Base-by-base conservation (phyloP, 2,797 vertebrate genomes). In the Macroramphosus scolopax region DNA sequence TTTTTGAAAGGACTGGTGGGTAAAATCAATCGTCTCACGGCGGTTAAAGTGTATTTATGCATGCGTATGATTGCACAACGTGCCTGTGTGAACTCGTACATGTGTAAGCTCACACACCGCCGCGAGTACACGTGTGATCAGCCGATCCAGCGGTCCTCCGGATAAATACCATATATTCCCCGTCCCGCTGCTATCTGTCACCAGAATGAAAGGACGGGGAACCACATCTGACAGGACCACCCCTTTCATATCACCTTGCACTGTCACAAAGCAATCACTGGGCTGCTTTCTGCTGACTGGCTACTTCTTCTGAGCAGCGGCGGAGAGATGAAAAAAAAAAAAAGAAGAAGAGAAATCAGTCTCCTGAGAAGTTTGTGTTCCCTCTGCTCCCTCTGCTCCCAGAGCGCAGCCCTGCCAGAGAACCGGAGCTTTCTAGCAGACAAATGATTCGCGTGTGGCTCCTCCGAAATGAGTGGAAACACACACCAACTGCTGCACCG, bases 201-300 rank as follows among this genome's bases (percentile, higher is more conserved):
- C 51, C 31, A 39, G 31, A 77, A 56, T 45, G 11, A 60, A 69
- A 63, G 58, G 68, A 49, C 48, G 39, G 38, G 72, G 73, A 63
- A 56, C 68, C 66, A 59, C 65, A 68, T 70, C 59, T 78, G 75
- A 84, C 66, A 68, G 67, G 63, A 75, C 36, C 31, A 26, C 46
- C 4, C 12, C 29, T 30, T 17, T 26, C 59, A 26, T 46, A 37
- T 73, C 64, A 66, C 57, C 41, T 74, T 56, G 50, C 33, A 20
- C 40, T 17, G 35, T 64, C 49, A 68, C 66, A 72, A 68, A 82
- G 55, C 36, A 45, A 57, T 71, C 49, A 67, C 17, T 22, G 1
- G 10, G 17, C 50, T 67, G 16, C 61, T 62, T 82, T 83, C 60
- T 87, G 84, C 86, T 87, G 82, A 89, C 63, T 60, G 56, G 53